Percentiles rank a stretch among this genome's conserved stretches.
phyloP scores from a whole-genome alignment of 1,140 invertebrate genomes.

The Gryllus bimaculatus region DNA sequence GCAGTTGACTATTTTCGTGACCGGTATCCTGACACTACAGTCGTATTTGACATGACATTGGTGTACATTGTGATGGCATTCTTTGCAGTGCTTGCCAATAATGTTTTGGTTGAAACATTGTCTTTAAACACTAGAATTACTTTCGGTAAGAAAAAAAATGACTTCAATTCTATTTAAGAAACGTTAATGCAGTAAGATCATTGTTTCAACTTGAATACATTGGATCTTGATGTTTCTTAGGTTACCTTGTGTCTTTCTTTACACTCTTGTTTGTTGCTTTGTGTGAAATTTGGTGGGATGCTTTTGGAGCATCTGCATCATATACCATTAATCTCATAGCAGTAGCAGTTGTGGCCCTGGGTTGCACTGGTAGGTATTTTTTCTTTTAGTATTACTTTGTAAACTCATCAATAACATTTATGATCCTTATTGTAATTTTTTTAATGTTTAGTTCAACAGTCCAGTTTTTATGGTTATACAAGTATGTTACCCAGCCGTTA shows the following conservation, averaged over 20 bases:
- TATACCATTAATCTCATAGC: slow-evolving; percentile 76
- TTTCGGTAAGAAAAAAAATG: slow-evolving; percentile 52
- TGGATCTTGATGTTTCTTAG: slow-evolving; percentile 35
- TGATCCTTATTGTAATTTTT: not conserved
- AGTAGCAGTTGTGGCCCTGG: slow-evolving; percentile 74
- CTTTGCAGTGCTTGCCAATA: slow-evolving; percentile 75
- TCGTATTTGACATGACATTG: slow-evolving; percentile 85
- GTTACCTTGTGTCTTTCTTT: slow-evolving; percentile 70
- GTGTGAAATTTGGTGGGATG: slow-evolving; percentile 75
- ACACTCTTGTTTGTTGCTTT: slow-evolving; percentile 73
- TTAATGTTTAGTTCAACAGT: slow-evolving; percentile 63
- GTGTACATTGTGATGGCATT: slow-evolving; percentile 83
- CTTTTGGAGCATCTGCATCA: slow-evolving; percentile 55
- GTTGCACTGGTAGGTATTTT: slow-evolving; percentile 61
- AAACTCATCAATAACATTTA: not conserved
- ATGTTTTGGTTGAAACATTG: slow-evolving; percentile 72
- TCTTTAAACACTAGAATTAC: slow-evolving; percentile 73
- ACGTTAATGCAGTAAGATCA: not conserved
- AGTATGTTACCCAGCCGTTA: slow-evolving; percentile 82
- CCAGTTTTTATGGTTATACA: slow-evolving; percentile 88
- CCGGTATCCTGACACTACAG: slow-evolving; percentile 69
- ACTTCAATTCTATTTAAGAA: slow-evolving; percentile 1
- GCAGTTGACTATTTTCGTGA: slow-evolving; percentile 82
- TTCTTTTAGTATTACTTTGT: not conserved
- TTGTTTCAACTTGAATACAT: not conserved